These are phyloP conservation scores for Gastrophryne carolinensis DNA, from an alignment of 2,797 vertebrate genomes.

Conservation along the genomic window DNA sequence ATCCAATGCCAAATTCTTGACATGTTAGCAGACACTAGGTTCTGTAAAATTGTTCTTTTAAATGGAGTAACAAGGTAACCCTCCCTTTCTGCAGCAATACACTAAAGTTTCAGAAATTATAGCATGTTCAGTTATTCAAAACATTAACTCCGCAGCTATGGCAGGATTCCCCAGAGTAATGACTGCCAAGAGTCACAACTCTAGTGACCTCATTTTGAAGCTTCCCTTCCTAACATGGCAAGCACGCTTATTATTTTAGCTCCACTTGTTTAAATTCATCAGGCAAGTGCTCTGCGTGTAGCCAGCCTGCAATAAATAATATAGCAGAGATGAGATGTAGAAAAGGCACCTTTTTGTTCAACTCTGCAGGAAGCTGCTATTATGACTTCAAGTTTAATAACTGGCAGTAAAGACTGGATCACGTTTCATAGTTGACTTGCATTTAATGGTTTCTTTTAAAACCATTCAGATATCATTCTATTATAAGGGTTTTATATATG, in stretches of 20 bases:
- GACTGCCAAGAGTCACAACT: slow-evolving; percentile 37
- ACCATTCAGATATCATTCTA: background rate
- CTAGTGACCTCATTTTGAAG: slow-evolving; percentile 48
- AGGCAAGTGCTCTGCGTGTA: background rate
- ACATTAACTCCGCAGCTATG: slow-evolving; percentile 28
- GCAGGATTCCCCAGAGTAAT: slow-evolving; percentile 35
- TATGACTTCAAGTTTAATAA: slow-evolving; percentile 10
- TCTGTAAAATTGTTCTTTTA: background rate
- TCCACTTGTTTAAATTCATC: slow-evolving; percentile 40
- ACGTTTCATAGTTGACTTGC: background rate
- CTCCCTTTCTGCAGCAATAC: background rate
- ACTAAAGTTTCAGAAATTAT: background rate
- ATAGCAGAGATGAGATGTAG: slow-evolving; percentile 12
- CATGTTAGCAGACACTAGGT: no score
- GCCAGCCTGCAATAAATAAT: slow-evolving; percentile 13
- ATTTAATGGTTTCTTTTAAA: background rate
- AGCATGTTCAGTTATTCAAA: slow-evolving; percentile 24
- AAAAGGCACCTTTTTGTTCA: slow-evolving; percentile 23
- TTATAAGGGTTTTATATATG: no score
- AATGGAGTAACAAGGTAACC: slow-evolving; percentile 32
- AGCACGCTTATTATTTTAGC: slow-evolving; percentile 40
- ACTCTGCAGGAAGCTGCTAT: slow-evolving; percentile 2
- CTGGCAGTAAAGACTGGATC: background rate
- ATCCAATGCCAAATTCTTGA: no score
- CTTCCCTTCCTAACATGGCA: slow-evolving; percentile 28